Evolutionary conservation across 1,140 invertebrate species (phyloP).

Genomic region (Aporrectodea caliginosa): DNA sequence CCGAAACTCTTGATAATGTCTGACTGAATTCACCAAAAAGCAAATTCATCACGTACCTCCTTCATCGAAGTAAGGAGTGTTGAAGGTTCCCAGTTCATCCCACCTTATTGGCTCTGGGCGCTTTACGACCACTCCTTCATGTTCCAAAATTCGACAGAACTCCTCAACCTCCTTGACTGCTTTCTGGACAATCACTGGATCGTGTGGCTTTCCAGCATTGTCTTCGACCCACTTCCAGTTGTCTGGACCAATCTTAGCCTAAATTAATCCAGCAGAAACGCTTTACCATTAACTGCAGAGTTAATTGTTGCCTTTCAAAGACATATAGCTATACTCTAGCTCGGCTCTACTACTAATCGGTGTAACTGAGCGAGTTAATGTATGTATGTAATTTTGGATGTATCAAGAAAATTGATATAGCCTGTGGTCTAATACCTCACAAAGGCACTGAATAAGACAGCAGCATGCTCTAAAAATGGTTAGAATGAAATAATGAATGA

Average conservation of each 20-base stretch:
- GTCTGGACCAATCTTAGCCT: not conserved
- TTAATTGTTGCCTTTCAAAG: conserved; percentile 16
- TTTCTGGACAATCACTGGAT: conserved; percentile 19
- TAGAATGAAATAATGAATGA: too few relatives aligned
- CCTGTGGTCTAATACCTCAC: too few relatives aligned
- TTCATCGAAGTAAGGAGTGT: conserved; percentile 29
- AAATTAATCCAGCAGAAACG: too few relatives aligned
- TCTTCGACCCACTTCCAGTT: conserved; percentile 13
- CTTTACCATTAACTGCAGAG: not conserved
- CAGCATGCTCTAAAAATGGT: too few relatives aligned
- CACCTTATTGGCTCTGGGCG: conserved; percentile 24
- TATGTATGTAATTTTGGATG: too few relatives aligned
- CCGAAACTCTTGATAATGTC: too few relatives aligned
- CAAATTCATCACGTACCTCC: conserved; percentile 27
- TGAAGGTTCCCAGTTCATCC: conserved; percentile 25
- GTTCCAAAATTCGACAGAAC: conserved; percentile 19
- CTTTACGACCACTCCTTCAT: conserved; percentile 25
- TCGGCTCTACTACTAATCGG: too few relatives aligned
- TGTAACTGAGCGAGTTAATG: too few relatives aligned
- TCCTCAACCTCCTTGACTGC: conserved; percentile 27
- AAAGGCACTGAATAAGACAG: too few relatives aligned
- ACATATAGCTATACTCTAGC: too few relatives aligned
- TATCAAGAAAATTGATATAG: too few relatives aligned
- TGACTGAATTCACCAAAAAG: too few relatives aligned
- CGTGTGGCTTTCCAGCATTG: conserved; percentile 22